Evolutionary conservation across 2,888 invertebrate species (phyloP), one percentile per base, ranked within the genome.

Genomic region (Rhagium mordax): DNA sequence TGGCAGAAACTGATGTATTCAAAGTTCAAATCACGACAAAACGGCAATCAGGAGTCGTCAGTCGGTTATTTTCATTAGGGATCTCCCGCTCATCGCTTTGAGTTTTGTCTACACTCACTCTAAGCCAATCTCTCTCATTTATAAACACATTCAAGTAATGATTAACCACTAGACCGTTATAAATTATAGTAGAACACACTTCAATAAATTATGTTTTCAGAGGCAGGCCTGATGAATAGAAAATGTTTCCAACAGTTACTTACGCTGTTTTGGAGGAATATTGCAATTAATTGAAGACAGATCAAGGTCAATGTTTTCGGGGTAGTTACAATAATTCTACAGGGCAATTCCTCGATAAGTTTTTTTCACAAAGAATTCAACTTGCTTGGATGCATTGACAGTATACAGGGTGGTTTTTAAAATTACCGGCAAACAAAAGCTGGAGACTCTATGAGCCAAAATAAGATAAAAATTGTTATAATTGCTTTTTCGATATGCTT

Each of bases 31-130:
- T 57, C 55, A 24, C 27, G 27, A 57, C 24, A 27, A 27, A 68
- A 41, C 53, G 47, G 68, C 57, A 68, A 53, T 51, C 53, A 66
- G 66, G 24, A 59, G 53, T 41, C 68, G 57, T 55, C 68, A 68
- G 20, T 15, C 68, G 41, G 68, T 68, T 68, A 59, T 68, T 68
- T 68, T 68, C 68, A 68, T 68, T 68, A 68, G 68, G 4, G 59
- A 20, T 33, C 59, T 59, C 48, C 57, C 68, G 59, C 21, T 68
- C 68, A 55, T 33, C 68, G 47, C 68, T 68, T 68, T 68, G 68
- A 47, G 64, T 57, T 57, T 57, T 57, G 15, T 27, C 41, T 41
- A 41, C 41, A 41, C n/a, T 57, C 55, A 27, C 55, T 24, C 27
- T 24, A 24, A 57, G n/a, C 55, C 27, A 27, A 57, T 57, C 27